Evolutionary conservation across 1,140 invertebrate species (phyloP).

Genomic region (Argopecten irradians): DNA sequence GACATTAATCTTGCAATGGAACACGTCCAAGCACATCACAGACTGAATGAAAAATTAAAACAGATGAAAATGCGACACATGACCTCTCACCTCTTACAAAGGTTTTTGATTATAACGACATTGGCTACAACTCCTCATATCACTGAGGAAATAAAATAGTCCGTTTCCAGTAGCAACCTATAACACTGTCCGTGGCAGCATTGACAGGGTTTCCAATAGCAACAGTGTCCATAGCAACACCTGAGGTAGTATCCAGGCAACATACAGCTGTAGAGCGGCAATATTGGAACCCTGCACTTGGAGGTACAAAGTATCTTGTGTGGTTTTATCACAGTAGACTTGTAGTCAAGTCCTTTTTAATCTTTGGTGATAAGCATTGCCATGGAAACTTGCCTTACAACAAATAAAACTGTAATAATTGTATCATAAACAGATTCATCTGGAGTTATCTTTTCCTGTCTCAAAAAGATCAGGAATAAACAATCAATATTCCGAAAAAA

Average conservation of each 20-base stretch:
- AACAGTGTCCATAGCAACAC: constrained; percentile 20
- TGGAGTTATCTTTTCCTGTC: background rate
- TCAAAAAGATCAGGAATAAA: background rate
- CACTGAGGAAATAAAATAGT: constrained; percentile 22
- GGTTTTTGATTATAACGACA: constrained; percentile 16
- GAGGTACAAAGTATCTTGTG: background rate
- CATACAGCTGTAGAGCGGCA: background rate
- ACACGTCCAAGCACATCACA: constrained; percentile 6
- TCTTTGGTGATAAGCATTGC: constrained; percentile 11
- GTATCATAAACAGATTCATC: background rate
- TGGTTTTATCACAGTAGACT: background rate
- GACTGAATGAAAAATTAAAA: constrained; percentile 13
- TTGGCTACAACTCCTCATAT: background rate
- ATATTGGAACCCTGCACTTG: background rate
- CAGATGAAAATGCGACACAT: constrained; percentile 7
- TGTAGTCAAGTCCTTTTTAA: background rate
- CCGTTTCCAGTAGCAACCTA: background rate
- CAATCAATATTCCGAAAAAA: background rate
- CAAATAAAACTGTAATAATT: background rate
- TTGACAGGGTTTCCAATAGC: background rate
- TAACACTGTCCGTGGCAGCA: background rate
- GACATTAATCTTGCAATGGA: constrained; percentile 13
- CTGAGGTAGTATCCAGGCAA: constrained; percentile 20
- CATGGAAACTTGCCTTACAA: constrained; percentile 10
- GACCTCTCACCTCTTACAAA: constrained; percentile 10